These are phyloP conservation scores for Turritopsis rubra DNA, from an alignment of 30 jellyfish, hydroid and myxozoan species.

Conservation along the genomic window DNA sequence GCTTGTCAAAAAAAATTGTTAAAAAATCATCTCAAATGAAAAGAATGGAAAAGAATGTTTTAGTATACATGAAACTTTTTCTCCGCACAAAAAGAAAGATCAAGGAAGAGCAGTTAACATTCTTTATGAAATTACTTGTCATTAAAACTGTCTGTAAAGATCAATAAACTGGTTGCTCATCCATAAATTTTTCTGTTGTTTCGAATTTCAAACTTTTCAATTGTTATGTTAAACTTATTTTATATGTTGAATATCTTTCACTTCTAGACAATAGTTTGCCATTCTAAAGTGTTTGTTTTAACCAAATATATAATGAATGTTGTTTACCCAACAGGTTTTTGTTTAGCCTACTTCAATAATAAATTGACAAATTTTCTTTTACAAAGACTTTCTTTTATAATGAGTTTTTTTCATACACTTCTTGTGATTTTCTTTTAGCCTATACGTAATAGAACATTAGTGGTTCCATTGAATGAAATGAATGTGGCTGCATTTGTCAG, in stretches of 20 bases:
- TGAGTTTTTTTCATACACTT: too few relatives aligned
- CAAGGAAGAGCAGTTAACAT: too few relatives aligned
- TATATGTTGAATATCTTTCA: not conserved
- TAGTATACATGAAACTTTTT: too few relatives aligned
- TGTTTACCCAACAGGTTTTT: not conserved
- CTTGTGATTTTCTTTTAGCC: not conserved
- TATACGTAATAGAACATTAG: not conserved
- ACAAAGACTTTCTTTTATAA: too few relatives aligned
- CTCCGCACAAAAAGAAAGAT: too few relatives aligned
- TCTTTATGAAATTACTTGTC: too few relatives aligned
- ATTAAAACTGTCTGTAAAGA: too few relatives aligned
- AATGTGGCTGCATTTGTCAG: conserved; percentile 70
- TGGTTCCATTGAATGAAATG: not conserved
- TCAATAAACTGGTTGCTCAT: too few relatives aligned
- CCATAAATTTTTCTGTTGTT: not conserved
- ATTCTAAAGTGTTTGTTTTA: not conserved
- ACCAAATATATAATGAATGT: not conserved
- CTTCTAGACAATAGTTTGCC: not conserved
- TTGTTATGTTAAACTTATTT: not conserved
- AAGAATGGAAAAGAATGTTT: too few relatives aligned
- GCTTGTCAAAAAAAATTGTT: too few relatives aligned
- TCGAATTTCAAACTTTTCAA: not conserved
- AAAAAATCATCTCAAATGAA: too few relatives aligned
- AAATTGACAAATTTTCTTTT: too few relatives aligned
- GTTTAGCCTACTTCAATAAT: not conserved